phyloP scores from a whole-genome alignment of 2,797 vertebrate genomes.

The Typhlichthys eigenmanni region DNA sequence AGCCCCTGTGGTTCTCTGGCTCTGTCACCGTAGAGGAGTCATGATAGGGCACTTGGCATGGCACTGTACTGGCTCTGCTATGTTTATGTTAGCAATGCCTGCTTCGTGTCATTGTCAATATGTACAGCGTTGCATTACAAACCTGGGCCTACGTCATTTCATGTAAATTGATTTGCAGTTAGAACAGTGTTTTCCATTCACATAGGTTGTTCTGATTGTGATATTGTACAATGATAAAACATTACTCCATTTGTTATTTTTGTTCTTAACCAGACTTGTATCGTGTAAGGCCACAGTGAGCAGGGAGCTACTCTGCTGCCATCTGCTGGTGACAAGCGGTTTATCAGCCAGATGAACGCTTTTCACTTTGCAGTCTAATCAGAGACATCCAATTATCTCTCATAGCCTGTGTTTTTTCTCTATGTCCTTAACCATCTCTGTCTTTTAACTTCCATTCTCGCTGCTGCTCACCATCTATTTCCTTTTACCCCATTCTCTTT shows the following conservation, averaged over 20 bases:
- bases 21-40: constrained; percentile 27
- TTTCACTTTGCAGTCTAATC: constrained; percentile 49
- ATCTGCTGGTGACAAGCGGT: constrained; percentile 62
- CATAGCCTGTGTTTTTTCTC: constrained; percentile 22
- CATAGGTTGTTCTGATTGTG: constrained; percentile 3
- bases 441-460: constrained; percentile 52
- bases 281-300: constrained; percentile 45
- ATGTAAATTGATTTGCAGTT: constrained; percentile 46
- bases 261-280: constrained; percentile 24
- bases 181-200: constrained; percentile 30
- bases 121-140: constrained; percentile 47
- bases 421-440: constrained; percentile 35
- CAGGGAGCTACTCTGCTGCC: constrained; percentile 59
- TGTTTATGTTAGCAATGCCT: constrained; percentile 38
- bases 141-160: constrained; percentile 36
- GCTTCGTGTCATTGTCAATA: constrained; percentile 33
- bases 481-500: constrained; percentile 37
- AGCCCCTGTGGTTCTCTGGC: constrained; percentile 32
- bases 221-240: not conserved
- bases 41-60: constrained; percentile 20
- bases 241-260: not conserved
- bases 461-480: constrained; percentile 44
- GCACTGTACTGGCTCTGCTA: constrained; percentile 29
- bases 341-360: constrained; percentile 53
- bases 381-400: constrained; percentile 51